Evolutionary conservation across 1,140 invertebrate genomes (phyloP).

Genomic region (Trichoplusia ni): DNA sequence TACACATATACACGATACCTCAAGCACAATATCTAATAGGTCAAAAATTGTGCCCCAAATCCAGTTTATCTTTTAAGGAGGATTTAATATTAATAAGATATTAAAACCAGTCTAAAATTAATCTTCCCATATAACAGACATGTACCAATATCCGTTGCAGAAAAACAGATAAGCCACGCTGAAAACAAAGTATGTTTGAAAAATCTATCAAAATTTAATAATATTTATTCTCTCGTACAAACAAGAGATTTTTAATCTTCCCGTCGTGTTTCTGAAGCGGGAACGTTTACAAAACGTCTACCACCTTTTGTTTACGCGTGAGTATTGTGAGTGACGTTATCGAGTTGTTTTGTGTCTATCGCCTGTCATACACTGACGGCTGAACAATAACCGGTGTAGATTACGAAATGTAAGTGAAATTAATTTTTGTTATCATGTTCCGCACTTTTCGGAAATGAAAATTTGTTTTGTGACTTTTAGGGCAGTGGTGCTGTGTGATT

Average conservation of each 20-base stretch:
- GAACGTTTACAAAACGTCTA: constrained; percentile 26
- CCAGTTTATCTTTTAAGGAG: no score
- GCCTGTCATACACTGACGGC: constrained; percentile 7
- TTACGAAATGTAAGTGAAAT: constrained; percentile 27
- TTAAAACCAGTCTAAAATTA: no score
- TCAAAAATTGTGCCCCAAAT: no score
- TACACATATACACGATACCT: no score
- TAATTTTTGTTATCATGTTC: not conserved
- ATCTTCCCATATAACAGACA: no score
- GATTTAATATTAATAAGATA: no score
- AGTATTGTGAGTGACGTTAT: constrained; percentile 25
- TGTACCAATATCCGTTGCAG: no score
- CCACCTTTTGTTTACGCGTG: constrained; percentile 4
- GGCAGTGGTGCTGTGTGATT: not conserved
- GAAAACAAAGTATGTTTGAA: constrained; percentile 3
- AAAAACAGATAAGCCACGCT: not conserved
- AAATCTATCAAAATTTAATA: constrained; percentile 21
- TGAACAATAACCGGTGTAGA: constrained; percentile 13
- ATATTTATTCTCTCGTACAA: constrained; percentile 15
- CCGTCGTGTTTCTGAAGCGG: constrained; percentile 5
- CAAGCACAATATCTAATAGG: no score
- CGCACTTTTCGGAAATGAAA: constrained; percentile 1
- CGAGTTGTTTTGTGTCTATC: constrained; percentile 13
- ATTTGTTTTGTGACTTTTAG: not conserved
- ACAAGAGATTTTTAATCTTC: constrained; percentile 29